Percentiles rank a stretch among this genome's conserved stretches.
These are phyloP conservation scores for Frankliniella fusca DNA, from an alignment of 2,888 invertebrate species.

Conservation along the genomic window DNA sequence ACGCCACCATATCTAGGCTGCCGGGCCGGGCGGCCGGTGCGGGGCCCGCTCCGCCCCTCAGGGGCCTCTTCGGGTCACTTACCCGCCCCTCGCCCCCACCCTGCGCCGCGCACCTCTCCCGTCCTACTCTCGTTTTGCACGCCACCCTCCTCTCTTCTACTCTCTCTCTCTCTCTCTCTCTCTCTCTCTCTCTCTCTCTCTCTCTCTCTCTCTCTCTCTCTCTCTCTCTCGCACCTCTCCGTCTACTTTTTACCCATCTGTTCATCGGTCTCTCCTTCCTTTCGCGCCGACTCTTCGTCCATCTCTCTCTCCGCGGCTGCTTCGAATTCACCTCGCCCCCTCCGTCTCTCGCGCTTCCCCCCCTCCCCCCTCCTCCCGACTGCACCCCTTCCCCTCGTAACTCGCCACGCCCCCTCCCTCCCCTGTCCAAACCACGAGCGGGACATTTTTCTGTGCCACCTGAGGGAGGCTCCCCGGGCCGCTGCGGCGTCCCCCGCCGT, in stretches of 20 bases:
- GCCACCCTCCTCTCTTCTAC: background rate
- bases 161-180: background rate
- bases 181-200: background rate
- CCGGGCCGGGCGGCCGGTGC: no score
- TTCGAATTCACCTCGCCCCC: background rate
- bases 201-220: no score
- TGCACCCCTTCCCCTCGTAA: background rate
- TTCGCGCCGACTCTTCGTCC: background rate
- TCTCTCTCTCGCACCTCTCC: no score
- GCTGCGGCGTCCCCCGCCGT: background rate
- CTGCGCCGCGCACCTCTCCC: background rate
- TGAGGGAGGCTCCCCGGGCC: background rate
- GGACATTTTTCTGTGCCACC: slow-evolving; percentile 24
- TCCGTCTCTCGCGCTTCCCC: background rate
- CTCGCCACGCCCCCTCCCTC: background rate
- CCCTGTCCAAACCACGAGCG: slow-evolving; percentile 18
- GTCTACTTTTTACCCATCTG: no score
- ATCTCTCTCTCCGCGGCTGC: background rate
- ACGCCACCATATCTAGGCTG: no score
- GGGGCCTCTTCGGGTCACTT: slow-evolving; percentile 18
- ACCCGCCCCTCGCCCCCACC: background rate
- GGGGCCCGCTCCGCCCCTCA: no score
- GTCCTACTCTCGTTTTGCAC: no score
- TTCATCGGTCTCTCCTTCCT: background rate
- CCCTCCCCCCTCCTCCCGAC: background rate